These are phyloP conservation scores for Seira ritae DNA, from an alignment of 2,888 invertebrate genomes.

Conservation along the genomic window DNA sequence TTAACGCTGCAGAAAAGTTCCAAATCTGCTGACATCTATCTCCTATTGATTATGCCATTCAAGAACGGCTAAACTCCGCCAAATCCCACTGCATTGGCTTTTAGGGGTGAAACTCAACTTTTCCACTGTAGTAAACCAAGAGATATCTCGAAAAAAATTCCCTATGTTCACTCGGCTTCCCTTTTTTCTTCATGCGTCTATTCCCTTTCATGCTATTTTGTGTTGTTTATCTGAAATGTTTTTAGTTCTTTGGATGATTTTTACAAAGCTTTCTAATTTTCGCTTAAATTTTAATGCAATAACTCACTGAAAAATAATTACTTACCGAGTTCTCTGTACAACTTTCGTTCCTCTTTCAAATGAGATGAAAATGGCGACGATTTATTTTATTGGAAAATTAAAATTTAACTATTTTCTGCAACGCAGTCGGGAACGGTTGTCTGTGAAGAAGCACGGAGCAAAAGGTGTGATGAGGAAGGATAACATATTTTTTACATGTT, in stretches of 20 bases:
- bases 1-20: not conserved
- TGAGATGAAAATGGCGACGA: slow-evolving; percentile 28
- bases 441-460: slow-evolving; percentile 47
- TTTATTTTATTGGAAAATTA: slow-evolving; percentile 29
- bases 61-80: not conserved
- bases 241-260: not conserved
- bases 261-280: slow-evolving; percentile 52
- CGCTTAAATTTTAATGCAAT: not conserved
- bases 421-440: slow-evolving; percentile 63
- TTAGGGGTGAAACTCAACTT: slow-evolving; percentile 18
- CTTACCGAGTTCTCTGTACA: slow-evolving; percentile 41
- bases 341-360: slow-evolving; percentile 48
- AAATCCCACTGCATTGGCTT: not conserved
- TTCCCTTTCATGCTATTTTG: slow-evolving; percentile 14
- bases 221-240: slow-evolving; percentile 29
- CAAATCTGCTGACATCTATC: slow-evolving; percentile 8
- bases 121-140: not conserved
- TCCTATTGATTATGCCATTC: slow-evolving; percentile 2
- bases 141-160: slow-evolving; percentile 25
- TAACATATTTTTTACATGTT: slow-evolving; percentile 36
- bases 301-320: not conserved
- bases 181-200: slow-evolving; percentile 31
- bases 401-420: slow-evolving; percentile 51
- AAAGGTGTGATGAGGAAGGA: slow-evolving; percentile 48
- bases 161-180: slow-evolving; percentile 52